Evolutionary conservation across 1,140 invertebrate genomes (phyloP), one percentile per base, ranked within the genome.

Genomic region (Ooceraea biroi): DNA sequence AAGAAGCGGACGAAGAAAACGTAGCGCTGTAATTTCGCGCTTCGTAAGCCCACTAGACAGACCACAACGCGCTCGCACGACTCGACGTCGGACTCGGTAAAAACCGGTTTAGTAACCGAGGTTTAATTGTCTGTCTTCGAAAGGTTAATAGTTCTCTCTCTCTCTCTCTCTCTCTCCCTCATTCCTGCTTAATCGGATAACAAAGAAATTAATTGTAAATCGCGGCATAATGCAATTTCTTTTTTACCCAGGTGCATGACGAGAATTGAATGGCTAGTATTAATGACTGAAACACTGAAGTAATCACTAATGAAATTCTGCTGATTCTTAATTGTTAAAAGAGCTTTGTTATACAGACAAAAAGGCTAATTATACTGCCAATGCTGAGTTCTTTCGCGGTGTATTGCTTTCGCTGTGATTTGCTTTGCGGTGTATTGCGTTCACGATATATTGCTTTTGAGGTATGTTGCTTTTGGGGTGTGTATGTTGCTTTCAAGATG

Each of bases 141-240:
- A 46, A 50, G 76, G 66, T 65, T 80, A 80, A 80, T 57, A 80
- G 65, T 46, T 71, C 76, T 71, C 76, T 61, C 71, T 36, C 76
- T 61, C 76, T 22, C 76, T 36, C 65, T 50, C 57, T 71, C 76
- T 71, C 76, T 61, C 71, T 36, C 76, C 61, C 76, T 22, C 76
- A 22, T 65, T 50, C 57, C n/a, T n/a, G n/a, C 76, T 80, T 80
- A 80, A 71, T 80, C 65, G 71, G 76, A 80, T 69, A 71, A 80
- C 76, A 25, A 71, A 69, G 76, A 80, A 80, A 80, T 80, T 80
- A 80, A 80, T 80, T 80, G 76, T 80, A 71, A 80, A 80, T 80
- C 76, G 48, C 36, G 22, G 65, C 25, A 17, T 22, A 25, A 48
- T 36, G 68, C 5, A 36, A 71, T 63, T 71, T 80, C 76, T 69